phyloP scores from a whole-genome alignment of 2,113 vertebrate species.

The Indicator maculatus region DNA sequence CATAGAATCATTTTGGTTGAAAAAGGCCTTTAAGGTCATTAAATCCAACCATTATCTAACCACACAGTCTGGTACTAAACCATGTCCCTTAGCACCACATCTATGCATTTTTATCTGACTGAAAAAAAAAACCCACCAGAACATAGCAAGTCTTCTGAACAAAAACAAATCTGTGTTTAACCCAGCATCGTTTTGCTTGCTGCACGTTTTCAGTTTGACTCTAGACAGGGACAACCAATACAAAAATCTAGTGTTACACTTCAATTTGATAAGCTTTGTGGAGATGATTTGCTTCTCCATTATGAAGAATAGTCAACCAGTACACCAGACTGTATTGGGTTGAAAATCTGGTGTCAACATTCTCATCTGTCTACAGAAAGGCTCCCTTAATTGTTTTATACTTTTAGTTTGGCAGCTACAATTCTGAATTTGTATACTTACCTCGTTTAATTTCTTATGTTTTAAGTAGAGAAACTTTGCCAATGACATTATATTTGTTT shows the following conservation, averaged over 20 bases:
- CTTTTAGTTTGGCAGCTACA: neutral
- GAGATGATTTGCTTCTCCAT: neutral
- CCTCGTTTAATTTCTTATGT: neutral
- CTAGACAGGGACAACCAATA: neutral
- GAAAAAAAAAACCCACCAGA: neutral
- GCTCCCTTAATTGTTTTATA: neutral
- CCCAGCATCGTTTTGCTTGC: neutral
- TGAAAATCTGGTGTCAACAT: neutral
- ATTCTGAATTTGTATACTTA: neutral
- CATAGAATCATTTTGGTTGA: too few species aligned
- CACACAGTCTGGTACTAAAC: too few species aligned
- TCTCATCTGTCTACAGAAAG: neutral
- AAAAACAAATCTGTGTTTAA: neutral
- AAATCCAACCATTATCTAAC: too few species aligned
- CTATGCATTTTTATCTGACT: neutral
- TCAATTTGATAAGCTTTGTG: accelerated
- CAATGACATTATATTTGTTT: neutral
- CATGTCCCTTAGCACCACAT: too few species aligned
- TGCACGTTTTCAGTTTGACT: neutral
- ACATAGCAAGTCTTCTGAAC: neutral
- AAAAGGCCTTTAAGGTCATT: too few species aligned
- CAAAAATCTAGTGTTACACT: neutral
- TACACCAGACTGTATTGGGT: neutral
- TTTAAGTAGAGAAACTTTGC: neutral
- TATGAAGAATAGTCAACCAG: neutral